Evolutionary conservation across 2,888 invertebrate species (phyloP), one percentile per base, ranked within the genome.

Genomic region (Nemapogon koenigi): DNA sequence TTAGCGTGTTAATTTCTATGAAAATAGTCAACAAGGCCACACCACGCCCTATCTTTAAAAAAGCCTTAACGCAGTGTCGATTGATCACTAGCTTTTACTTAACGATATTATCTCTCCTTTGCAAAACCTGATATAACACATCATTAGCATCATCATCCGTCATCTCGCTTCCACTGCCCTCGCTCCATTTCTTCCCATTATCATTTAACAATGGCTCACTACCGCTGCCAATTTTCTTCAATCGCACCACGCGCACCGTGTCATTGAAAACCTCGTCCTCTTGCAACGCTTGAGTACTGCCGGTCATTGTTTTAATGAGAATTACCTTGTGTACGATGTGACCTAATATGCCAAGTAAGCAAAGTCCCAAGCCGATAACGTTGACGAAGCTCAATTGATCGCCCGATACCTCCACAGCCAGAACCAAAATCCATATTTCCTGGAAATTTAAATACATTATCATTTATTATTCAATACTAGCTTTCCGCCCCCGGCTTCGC

Each of bases 401-500:
- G 6, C 93, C 92, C 53, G 91, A 92, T 51, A 90, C 85, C 55
- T 88, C 83, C 37, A 94, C 91, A 1, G 97, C 98, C 49, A 98
- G 71, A 32, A 89, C 86, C 50, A 99, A 78, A 44, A 94, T 95
- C 57, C 91, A 89, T 57, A 97, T 88, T 82, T 99, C 98, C 95
- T 97, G 70, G 10, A 81, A 81, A 46, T 37, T 39, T 26, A 10
- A 27, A 25, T n/a, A n/a, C n/a, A n/a, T n/a, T n/a, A n/a, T n/a
- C n/a, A n/a, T n/a, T n/a, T n/a, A n/a, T n/a, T n/a, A n/a, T n/a
- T n/a, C n/a, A n/a, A n/a, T n/a, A n/a, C n/a, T n/a, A n/a, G n/a
- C n/a, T n/a, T n/a, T n/a, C n/a, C n/a, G n/a, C n/a, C n/a, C n/a
- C n/a, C n/a, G n/a, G n/a, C n/a, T n/a, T n/a, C n/a, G n/a, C n/a